These are phyloP conservation scores for Melanotaenia duboulayi DNA, from an alignment of 2,113 vertebrate species.

Conservation along the genomic window DNA sequence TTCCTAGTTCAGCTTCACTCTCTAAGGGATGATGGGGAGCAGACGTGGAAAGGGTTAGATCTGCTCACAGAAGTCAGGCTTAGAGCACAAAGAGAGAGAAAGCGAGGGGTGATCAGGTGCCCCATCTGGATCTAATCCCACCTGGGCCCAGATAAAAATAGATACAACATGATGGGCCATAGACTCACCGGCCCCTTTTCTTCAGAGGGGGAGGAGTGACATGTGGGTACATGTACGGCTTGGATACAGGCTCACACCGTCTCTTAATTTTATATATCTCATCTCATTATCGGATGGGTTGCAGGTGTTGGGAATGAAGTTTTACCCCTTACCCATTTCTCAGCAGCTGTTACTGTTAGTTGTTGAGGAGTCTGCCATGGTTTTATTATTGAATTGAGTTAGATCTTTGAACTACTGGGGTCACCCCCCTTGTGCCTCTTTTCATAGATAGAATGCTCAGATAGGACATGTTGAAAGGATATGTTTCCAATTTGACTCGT, in stretches of 20 bases:
- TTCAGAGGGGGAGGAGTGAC: conserved; percentile 49
- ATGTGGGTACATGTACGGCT: not conserved
- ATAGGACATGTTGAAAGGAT: conserved; percentile 80
- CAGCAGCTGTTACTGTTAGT: conserved; percentile 11
- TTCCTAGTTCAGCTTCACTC: conserved; percentile 18
- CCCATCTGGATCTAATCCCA: conserved; percentile 80
- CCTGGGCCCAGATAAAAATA: conserved; percentile 75
- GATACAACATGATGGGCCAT: conserved; percentile 43
- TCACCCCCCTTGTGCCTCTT: conserved; percentile 51
- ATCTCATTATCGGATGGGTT: conserved; percentile 35
- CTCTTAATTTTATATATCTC: conserved; percentile 1
- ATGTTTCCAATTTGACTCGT: conserved; percentile 83
- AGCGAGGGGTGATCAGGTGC: conserved; percentile 53
- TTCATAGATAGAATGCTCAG: conserved; percentile 77
- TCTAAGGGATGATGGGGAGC: conserved; percentile 26
- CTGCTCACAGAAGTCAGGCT: conserved; percentile 31
- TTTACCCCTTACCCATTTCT: not conserved
- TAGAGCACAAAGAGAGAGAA: not conserved
- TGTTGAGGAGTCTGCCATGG: conserved; percentile 31
- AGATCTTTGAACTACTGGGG: conserved; percentile 57
- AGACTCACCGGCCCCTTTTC: conserved; percentile 43
- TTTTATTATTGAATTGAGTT: conserved; percentile 47
- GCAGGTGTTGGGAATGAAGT: conserved; percentile 46
- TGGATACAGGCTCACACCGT: conserved; percentile 4
- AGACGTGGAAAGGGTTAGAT: conserved; percentile 46